Conservation (phyloP, 2,888 invertebrate genomes). For the Plebejus melissa region DNA sequence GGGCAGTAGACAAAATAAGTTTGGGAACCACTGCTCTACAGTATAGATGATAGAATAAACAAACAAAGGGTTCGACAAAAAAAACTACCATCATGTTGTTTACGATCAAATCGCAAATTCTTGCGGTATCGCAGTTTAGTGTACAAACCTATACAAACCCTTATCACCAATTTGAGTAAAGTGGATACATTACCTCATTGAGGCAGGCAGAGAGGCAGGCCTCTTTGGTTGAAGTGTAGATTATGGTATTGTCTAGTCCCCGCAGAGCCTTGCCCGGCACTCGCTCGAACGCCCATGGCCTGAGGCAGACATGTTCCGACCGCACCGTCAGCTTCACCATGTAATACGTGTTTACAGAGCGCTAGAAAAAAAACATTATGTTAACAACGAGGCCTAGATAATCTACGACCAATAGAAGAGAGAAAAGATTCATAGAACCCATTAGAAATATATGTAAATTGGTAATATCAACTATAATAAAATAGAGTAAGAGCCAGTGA, state of each 20-base stretch:
- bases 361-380: constrained; percentile 54
- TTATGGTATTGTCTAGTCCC: constrained; percentile 93
- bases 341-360: constrained; percentile 95
- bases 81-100: no score
- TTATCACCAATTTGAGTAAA: constrained; percentile 39
- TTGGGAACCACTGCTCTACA: no score
- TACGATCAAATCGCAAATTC: no score
- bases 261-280: constrained; percentile 95
- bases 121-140: not conserved
- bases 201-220: constrained; percentile 95
- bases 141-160: not conserved
- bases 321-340: constrained; percentile 95
- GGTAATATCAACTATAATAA: no score
- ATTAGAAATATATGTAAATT: no score
- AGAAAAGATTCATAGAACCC: not conserved
- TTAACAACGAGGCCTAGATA: not conserved
- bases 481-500: no score
- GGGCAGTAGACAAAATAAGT: no score
- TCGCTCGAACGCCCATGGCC: constrained; percentile 96
- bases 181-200: constrained; percentile 83
- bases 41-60: no score
- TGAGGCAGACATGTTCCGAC: constrained; percentile 93
- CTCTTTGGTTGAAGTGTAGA: constrained; percentile 96
- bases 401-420: not conserved
- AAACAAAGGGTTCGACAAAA: no score